Evolutionary conservation across 1,140 invertebrate genomes (phyloP), one percentile per base, ranked within the genome.

Genomic region (Hesperophylax magnus): DNA sequence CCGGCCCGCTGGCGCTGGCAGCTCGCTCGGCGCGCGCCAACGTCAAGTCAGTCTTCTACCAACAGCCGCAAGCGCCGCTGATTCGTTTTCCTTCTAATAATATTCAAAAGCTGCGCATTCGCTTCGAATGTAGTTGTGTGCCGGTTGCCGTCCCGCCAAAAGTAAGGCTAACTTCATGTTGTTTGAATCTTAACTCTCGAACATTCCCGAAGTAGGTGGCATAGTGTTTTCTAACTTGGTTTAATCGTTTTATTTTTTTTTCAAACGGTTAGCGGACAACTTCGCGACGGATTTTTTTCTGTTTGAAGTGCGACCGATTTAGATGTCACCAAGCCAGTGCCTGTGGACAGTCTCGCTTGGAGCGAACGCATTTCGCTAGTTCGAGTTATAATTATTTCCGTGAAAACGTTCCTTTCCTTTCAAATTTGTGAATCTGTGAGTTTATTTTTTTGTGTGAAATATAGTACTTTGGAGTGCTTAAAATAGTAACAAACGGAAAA

Each of bases 131-230:
- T 60, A 60, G 54, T 76, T 34, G 72, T 76, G 72, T 60, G 31
- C 54, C 27, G 54, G 22, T 27, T n/a, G 14, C 72, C 54, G 54
- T 76, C 54, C 72, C 72, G 72, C 72, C 53, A 76, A 76, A 76
- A 76, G 72, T 76, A 76, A 76, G 72, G 72, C 54, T 31, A 76
- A 58, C 72, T 76, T 76, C 72, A 27, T 60, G 53, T 76, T 76
- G 27, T 76, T 31, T 52, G n/a, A 52, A 20, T 52, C 52, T 72
- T 52, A 52, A 20, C 52, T 52, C 47, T 52, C 31, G 39, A 27
- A 27, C 22, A 31, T 58, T 34, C 27, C 27, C 54, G 72, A 60
- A 75, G 72, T 75, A 60, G 72, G 72, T 75, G 72, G 72, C n/a
- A 72, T 47, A 53, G 69, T 72, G 69, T 72, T n/a, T n/a, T 47